A percentile compares a stretch with the other conserved stretches of the same genome.
phyloP scores from a whole-genome alignment of 2,113 vertebrate species.

The Mormyrus lacerda region DNA sequence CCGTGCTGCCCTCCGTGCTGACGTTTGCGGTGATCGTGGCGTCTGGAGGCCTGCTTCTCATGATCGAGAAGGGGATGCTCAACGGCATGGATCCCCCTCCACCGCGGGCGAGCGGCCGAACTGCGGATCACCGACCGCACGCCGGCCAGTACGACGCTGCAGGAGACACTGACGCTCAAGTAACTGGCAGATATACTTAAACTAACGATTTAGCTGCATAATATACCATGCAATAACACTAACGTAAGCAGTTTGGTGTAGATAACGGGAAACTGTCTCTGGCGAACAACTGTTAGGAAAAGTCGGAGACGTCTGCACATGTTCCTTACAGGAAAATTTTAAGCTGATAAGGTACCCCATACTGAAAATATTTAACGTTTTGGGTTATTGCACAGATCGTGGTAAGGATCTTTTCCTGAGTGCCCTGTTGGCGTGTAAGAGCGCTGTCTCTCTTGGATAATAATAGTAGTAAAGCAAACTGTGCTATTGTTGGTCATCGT shows the following conservation, averaged over 20 bases:
- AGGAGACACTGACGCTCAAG: conserved; percentile 67
- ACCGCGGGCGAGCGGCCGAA: conserved; percentile 39
- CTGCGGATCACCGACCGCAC: conserved; percentile 26
- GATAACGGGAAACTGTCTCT: neutral
- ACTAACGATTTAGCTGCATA: neutral
- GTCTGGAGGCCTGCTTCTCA: conserved; percentile 85
- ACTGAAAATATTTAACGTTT: neutral
- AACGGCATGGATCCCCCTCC: conserved; percentile 74
- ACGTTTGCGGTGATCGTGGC: conserved; percentile 92
- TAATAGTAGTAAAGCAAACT: neutral
- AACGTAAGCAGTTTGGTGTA: neutral
- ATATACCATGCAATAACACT: neutral
- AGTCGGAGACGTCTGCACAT: neutral
- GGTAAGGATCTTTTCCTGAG: neutral
- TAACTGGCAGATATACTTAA: conserved; percentile 30
- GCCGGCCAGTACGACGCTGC: conserved; percentile 15
- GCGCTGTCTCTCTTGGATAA: neutral
- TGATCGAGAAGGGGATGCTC: conserved; percentile 91
- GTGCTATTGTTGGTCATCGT: neutral
- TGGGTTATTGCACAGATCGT: neutral
- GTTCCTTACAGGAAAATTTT: neutral
- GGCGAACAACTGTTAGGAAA: neutral
- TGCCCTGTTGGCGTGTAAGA: neutral
- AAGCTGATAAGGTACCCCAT: neutral
- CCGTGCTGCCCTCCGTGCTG: conserved; percentile 81